phyloP scores from a whole-genome alignment of 2,113 vertebrate genomes.

The Rhinogobius similis region DNA sequence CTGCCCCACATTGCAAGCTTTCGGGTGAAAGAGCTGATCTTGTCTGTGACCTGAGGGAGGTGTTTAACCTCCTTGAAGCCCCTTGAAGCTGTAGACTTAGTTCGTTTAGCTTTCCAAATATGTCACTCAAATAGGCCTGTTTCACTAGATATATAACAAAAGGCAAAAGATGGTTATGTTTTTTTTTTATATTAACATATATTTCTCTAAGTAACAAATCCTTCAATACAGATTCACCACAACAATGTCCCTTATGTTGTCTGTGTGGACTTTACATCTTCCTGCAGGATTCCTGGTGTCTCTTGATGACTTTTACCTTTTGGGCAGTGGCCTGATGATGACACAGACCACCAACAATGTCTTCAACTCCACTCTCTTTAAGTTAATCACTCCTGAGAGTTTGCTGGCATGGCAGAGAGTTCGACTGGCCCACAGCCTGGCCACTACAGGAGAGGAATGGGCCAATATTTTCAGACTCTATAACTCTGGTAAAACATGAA shows the following conservation, averaged over 20 bases:
- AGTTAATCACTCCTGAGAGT: constrained; percentile 77
- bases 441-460: constrained; percentile 81
- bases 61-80: no score
- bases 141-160: no score
- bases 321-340: constrained; percentile 87
- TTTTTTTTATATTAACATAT: no score
- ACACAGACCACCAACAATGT: constrained; percentile 90
- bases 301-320: constrained; percentile 92
- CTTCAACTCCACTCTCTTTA: constrained; percentile 81
- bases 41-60: no score
- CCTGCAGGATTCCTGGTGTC: constrained; percentile 85
- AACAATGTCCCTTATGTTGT: background rate
- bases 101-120: no score
- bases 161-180: no score
- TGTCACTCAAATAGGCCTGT: no score
- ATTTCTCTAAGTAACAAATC: no score
- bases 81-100: no score
- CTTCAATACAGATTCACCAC: background rate
- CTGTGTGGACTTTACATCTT: background rate
- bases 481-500: constrained; percentile 84
- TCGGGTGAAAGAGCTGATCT: no score
- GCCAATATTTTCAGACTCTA: constrained; percentile 81
- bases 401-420: constrained; percentile 92
- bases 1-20: no score
- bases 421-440: constrained; percentile 87